Evolutionary conservation across 2,797 vertebrate genomes (phyloP), one percentile per base, ranked within the genome.

Genomic region (Semotilus atromaculatus): DNA sequence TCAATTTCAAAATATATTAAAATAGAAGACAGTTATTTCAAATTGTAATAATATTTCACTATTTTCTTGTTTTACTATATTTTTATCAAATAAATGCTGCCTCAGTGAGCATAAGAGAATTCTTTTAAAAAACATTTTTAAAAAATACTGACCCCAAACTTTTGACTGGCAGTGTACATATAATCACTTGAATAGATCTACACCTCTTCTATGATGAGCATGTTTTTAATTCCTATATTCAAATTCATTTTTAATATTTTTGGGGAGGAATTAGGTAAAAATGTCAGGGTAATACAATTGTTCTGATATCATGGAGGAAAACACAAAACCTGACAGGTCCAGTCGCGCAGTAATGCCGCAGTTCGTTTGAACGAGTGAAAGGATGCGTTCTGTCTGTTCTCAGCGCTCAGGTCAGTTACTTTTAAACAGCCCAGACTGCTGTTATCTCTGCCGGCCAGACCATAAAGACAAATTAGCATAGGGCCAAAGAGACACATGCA

Each of bases 401-500:
- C 40, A 36, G 36, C 13, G 14, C 38, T 79, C 29, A 36, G 83
- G 83, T 85, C 83, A 80, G 83, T 80, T 72, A 81, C 31, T 64
- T 73, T 72, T 60, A 73, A 71, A 82, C 53, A 34, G 38, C 10
- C 38, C 36, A 62, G 83, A 21, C 66, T n/a, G 53, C 75, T 51
- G 83, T 85, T 85, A 85, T 85, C 83, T 85, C 76, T 71, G 21
- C 53, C 38, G 38, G 72, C 76, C 83, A 85, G 83, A 64, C 66
- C 83, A 85, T 83, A 80, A 85, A 80, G 83, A 85, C 67, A 80
- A 85, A 85, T 85, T 80, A 80, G 75, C 83, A 78, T 71, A 85
- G 67, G 45, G 53, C 76, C 75, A 85, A 71, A 84, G 83, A 83
- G 45, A 60, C 75, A 58, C 19, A 71, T 10, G 13, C 81, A 76